Evolutionary conservation across 1,140 invertebrate species (phyloP), one percentile per base, ranked within the genome.

Genomic region (Physella acuta): DNA sequence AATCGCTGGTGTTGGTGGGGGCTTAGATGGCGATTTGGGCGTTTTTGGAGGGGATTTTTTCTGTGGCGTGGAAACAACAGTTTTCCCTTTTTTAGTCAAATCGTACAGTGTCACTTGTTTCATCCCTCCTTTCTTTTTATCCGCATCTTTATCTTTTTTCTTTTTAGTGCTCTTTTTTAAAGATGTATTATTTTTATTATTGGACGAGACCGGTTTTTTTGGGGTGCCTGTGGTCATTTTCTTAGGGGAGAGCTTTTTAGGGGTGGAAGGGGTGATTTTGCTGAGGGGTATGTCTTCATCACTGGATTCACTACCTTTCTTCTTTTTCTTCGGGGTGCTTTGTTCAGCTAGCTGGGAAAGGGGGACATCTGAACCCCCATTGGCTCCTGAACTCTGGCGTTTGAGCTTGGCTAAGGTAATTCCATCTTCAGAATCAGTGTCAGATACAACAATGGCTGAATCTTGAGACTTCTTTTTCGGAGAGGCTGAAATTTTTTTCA

Each of bases 41-140:
- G 69, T 73, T 24, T 74, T 77, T 33, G 63, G 44, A 16, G 67
- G 67, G 0, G 68, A 64, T 62, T 79, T 76, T 62, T 70, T 72
- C 16, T 74, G 72, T 39, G 67, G 68, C 11, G 71, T 67, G 34
- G 52, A 64, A 26, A 71, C 56, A 8, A 36, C 26, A 33, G 33
- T 30, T 36, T 71, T 67, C 31, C 76, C 77, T 65, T 79, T 81
- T 60, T 83, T 81, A 37, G 73, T 76, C 24, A 84, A 71, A 20
- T 85, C 82, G 44, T 82, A 73, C 52, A 85, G 71, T 14, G 84
- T 85, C 75, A 81, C 80, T 66, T 85, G 84, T 68, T 85, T 85
- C 75, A 83, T 74, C 36, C 77, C 71, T 63, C 53, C 62, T 66
- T 71, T 71, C 70, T 75, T 64, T 36, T 71, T 53, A 55, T 33